Conservation (phyloP, 2,888 invertebrate species). For the Clostera curtula region DNA sequence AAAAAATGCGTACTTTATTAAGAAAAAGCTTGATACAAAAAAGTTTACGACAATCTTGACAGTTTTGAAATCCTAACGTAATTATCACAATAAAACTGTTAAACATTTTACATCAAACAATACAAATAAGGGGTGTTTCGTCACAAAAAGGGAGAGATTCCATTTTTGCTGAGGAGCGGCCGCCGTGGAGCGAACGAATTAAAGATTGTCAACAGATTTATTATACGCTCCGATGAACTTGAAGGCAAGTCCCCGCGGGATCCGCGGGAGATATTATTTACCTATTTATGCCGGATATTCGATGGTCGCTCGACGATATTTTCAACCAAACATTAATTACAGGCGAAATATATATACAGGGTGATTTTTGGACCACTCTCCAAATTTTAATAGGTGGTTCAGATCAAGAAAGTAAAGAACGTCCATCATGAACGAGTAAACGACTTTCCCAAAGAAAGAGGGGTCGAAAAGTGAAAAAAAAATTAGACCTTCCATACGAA, state of each 20-base stretch:
- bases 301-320: background rate
- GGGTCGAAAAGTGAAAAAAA: too few relatives aligned
- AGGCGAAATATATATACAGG: too few relatives aligned
- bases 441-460: too few relatives aligned
- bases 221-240: conserved; percentile 66
- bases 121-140: conserved; percentile 31
- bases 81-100: conserved; percentile 10
- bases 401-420: too few relatives aligned
- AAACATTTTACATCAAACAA: conserved; percentile 21
- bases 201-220: conserved; percentile 73
- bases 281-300: conserved; percentile 31
- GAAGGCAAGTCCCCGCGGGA: conserved; percentile 38
- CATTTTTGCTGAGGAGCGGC: conserved; percentile 44
- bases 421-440: too few relatives aligned
- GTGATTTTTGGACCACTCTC: too few relatives aligned
- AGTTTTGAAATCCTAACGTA: too few relatives aligned
- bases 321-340: too few relatives aligned
- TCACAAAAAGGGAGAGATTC: conserved; percentile 29
- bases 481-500: too few relatives aligned
- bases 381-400: too few relatives aligned
- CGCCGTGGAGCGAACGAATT: conserved; percentile 51
- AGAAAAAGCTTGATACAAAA: background rate
- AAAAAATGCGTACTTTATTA: too few relatives aligned
- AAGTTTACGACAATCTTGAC: too few relatives aligned
- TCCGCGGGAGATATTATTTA: conserved; percentile 33